phyloP scores from a whole-genome alignment of 2,888 invertebrate genomes.

The Tachina fera region DNA sequence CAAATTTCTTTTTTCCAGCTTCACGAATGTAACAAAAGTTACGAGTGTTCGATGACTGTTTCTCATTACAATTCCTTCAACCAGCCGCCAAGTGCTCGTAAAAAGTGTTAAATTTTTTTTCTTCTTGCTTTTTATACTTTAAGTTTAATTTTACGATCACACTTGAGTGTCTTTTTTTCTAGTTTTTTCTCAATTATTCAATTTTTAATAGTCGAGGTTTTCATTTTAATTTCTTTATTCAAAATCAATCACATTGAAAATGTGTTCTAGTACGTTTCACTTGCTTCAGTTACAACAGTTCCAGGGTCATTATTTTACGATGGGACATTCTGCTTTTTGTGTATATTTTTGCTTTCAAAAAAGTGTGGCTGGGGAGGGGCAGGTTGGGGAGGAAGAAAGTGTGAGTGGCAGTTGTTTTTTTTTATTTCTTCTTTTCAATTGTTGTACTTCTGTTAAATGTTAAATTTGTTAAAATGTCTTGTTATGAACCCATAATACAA shows the following conservation, averaged over 20 bases:
- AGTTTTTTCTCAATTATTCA: slow-evolving; percentile 54
- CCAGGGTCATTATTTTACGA: slow-evolving; percentile 63
- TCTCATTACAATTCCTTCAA: slow-evolving; percentile 55
- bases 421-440: slow-evolving; percentile 18
- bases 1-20: slow-evolving; percentile 17
- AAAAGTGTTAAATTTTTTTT: slow-evolving; percentile 76
- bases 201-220: slow-evolving; percentile 49
- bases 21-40: not conserved
- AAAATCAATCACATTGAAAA: slow-evolving; percentile 73
- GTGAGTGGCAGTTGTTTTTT: slow-evolving; percentile 3
- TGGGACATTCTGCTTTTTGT: slow-evolving; percentile 32
- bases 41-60: slow-evolving; percentile 42
- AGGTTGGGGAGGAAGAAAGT: too few relatives aligned
- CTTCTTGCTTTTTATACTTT: slow-evolving; percentile 62
- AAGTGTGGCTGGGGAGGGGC: not conserved
- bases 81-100: slow-evolving; percentile 70
- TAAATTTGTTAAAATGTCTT: slow-evolving; percentile 75
- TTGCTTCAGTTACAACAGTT: slow-evolving; percentile 38
- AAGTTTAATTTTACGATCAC: slow-evolving; percentile 60
- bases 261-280: slow-evolving; percentile 54
- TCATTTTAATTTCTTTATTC: slow-evolving; percentile 62
- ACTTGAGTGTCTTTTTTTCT: slow-evolving; percentile 42
- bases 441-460: slow-evolving; percentile 57
- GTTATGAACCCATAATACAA: slow-evolving; percentile 71
- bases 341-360: not conserved